A percentile compares a stretch with the other conserved stretches of the same genome.
These are phyloP conservation scores for Menura novaehollandiae DNA, from an alignment of 2,113 vertebrate species.

Conservation along the genomic window DNA sequence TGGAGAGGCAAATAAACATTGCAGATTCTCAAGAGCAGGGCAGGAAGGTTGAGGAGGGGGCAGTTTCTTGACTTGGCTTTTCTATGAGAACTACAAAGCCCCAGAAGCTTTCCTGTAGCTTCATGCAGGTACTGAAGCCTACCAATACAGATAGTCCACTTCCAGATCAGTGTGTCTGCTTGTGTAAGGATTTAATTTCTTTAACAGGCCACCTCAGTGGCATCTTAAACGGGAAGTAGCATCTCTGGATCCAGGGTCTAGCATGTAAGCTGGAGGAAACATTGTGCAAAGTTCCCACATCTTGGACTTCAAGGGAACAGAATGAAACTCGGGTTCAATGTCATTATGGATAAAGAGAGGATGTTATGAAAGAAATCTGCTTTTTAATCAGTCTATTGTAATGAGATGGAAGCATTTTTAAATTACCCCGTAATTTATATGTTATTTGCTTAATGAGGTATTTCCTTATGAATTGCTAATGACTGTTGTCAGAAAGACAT, in stretches of 20 bases:
- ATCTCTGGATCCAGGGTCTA: background rate
- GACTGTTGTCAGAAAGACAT: background rate
- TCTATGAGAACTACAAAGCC: background rate
- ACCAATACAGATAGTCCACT: background rate
- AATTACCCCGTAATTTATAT: slow-evolving; percentile 35
- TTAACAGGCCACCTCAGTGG: background rate
- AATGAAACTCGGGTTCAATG: slow-evolving; percentile 3
- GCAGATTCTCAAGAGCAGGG: background rate
- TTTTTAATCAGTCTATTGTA: slow-evolving; percentile 30
- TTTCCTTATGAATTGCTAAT: slow-evolving; percentile 52
- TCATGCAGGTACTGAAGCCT: background rate
- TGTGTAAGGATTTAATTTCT: background rate
- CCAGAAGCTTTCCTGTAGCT: background rate
- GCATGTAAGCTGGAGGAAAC: background rate
- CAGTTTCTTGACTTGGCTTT: background rate
- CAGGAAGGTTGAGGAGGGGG: rapidly evolving
- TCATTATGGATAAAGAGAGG: background rate
- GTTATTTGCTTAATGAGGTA: slow-evolving; percentile 47
- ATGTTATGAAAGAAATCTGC: background rate
- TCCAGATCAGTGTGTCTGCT: background rate
- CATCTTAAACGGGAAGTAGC: background rate
- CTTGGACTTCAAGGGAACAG: background rate
- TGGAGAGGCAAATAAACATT: background rate
- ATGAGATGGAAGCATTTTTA: slow-evolving; percentile 28
- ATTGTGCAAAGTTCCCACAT: background rate